Evolutionary conservation across 2,113 vertebrate species (phyloP), one percentile per base, ranked within the genome.

Genomic region (Microtus montanus): DNA sequence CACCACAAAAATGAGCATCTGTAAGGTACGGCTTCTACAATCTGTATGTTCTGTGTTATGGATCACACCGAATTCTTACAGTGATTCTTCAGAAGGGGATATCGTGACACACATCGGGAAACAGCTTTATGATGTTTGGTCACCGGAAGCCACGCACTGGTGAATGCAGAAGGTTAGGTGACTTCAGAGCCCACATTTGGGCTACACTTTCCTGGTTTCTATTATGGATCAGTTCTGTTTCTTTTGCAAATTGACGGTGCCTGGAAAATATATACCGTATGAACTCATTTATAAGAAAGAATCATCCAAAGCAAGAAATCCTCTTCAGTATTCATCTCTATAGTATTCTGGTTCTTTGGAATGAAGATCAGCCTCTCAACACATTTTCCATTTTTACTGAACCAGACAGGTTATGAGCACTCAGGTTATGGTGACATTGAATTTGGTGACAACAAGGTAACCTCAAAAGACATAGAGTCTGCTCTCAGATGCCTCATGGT

Each of bases 121-220:
- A 94, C 1, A 58, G 30, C 17, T 89, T 49, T 73, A 24, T 68
- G 2, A 7, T 11, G 2, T 71, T 79, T 58, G 47, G 44, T 71
- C 94, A 35, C 12, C 61, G 35, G 87, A 89, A 89, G 11, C 58
- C 22, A 90, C 74, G 47, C 68, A 95, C n/a, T 87, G 33, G 33
- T 44, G 11, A 63, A 9, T 58, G 15, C 1, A 22, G 79, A n/a
- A 68, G 61, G 7, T 47, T 61, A 7, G 3, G 58, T 82, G 77
- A 86, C 20, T 52, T 89, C 74, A 93, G 47, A 77, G 6, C 17
- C 15, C 4, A 4, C 58, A 24, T 38, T 78, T 44, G 44, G 35
- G 19, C 35, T 2, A 28, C 14, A 7, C 10, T 19, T 38, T 19
- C 35, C 20, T 86, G 41, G 33, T 82, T 35, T 47, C 38, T 33